Percentiles rank a stretch among this genome's conserved stretches.
Evolutionary conservation across 2,797 vertebrate species (phyloP).

Genomic region (Pipistrellus pygmaeus): DNA sequence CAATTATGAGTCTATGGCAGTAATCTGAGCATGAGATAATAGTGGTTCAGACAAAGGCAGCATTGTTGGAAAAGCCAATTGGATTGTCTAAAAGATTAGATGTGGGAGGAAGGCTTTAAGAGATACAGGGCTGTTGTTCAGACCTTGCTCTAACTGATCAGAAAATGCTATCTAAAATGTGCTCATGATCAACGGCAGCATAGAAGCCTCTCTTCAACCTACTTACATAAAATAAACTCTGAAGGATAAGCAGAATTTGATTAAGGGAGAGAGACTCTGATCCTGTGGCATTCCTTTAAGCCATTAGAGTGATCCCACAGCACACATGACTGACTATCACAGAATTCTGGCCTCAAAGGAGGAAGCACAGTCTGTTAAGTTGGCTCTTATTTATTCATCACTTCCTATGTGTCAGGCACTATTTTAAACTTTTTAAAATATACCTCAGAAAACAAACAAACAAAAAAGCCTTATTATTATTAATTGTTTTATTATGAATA

Average conservation of each 20-base stretch:
- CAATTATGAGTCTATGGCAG: not conserved
- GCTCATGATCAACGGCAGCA: constrained; percentile 1
- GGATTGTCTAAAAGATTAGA: constrained; percentile 65
- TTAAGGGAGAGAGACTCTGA: constrained; percentile 20
- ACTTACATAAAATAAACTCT: constrained; percentile 50
- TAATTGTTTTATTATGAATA: not conserved
- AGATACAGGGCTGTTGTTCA: not conserved
- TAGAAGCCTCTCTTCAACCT: constrained; percentile 34
- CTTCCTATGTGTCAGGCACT: not conserved
- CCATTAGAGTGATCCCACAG: not conserved
- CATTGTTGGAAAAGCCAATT: constrained; percentile 42
- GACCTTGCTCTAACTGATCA: constrained; percentile 32
- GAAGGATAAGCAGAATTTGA: constrained; percentile 55
- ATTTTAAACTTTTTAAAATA: constrained; percentile 15
- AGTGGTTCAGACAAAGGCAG: not conserved
- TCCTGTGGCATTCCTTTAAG: constrained; percentile 31
- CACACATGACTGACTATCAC: not conserved
- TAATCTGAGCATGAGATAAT: not conserved
- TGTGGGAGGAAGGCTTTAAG: constrained; percentile 41
- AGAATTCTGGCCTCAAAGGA: not conserved
- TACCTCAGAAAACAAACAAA: not conserved
- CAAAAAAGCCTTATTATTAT: not conserved
- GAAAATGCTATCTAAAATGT: constrained; percentile 47
- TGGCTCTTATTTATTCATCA: not conserved
- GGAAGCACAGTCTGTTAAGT: not conserved